phyloP scores from a whole-genome alignment of 2,113 vertebrate species.

The Orycteropus afer region DNA sequence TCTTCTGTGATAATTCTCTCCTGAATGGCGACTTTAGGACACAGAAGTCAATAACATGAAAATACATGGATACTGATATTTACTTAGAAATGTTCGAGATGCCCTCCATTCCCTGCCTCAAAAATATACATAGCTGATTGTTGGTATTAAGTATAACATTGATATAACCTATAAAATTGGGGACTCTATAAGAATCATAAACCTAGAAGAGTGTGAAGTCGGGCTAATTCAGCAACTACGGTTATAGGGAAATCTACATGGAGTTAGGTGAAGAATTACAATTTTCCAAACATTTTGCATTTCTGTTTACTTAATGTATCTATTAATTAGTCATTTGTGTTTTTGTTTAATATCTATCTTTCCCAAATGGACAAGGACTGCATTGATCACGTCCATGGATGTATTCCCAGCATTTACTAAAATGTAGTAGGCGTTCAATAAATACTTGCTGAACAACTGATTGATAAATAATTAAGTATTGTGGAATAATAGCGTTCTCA shows the following conservation, averaged over 20 bases:
- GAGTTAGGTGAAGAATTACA: background rate
- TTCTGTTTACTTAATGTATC: background rate
- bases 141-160: background rate
- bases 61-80: background rate
- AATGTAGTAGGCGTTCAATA: background rate
- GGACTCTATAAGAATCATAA: background rate
- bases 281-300: background rate
- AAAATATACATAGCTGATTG: background rate
- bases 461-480: background rate
- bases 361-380: background rate
- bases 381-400: background rate
- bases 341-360: background rate
- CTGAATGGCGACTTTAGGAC: constrained; percentile 29
- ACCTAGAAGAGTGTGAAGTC: background rate
- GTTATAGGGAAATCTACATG: background rate
- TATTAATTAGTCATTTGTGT: background rate
- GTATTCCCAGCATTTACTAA: background rate
- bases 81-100: constrained; percentile 10
- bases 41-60: background rate
- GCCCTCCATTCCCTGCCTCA: background rate
- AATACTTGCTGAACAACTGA: background rate
- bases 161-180: background rate
- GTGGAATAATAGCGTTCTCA: background rate
- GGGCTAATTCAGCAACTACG: background rate
- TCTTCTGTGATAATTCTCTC: background rate